Percentiles rank a stretch among this genome's conserved stretches.
Evolutionary conservation across 2,888 invertebrate genomes (phyloP).

Genomic region (Cosmopolites sordidus): DNA sequence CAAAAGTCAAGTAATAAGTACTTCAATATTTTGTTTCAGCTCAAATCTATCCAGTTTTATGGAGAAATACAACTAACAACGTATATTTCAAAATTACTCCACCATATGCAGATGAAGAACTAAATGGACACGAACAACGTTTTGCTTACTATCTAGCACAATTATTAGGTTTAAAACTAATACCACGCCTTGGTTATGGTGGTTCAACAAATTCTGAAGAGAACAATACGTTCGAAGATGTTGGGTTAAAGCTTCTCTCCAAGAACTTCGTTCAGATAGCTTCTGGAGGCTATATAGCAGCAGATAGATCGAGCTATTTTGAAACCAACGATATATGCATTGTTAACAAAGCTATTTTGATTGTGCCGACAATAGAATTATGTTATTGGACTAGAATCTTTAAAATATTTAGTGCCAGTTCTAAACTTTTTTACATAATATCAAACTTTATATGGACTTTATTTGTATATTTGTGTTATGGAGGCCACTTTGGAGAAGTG

Average conservation of each 20-base stretch:
- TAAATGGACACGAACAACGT: background rate
- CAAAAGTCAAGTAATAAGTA: no score
- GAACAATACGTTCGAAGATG: background rate
- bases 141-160: background rate
- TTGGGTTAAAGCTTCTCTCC: background rate
- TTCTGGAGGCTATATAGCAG: slow-evolving; percentile 2
- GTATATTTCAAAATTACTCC: slow-evolving; percentile 3
- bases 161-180: background rate
- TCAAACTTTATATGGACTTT: no score
- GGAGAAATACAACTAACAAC: slow-evolving; percentile 6
- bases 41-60: slow-evolving; percentile 2
- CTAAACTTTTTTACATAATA: no score
- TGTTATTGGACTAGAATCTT: background rate
- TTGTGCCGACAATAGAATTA: background rate
- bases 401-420: background rate
- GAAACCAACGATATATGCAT: slow-evolving; percentile 2
- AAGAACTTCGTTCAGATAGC: background rate
- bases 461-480: background rate
- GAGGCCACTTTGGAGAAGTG: background rate
- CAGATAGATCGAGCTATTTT: background rate
- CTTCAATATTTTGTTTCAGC: background rate
- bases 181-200: background rate
- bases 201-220: background rate
- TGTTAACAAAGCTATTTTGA: background rate
- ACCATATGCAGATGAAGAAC: slow-evolving; percentile 3